These are phyloP conservation scores for Natator depressus DNA, from an alignment of 2,113 vertebrate genomes.

Conservation along the genomic window DNA sequence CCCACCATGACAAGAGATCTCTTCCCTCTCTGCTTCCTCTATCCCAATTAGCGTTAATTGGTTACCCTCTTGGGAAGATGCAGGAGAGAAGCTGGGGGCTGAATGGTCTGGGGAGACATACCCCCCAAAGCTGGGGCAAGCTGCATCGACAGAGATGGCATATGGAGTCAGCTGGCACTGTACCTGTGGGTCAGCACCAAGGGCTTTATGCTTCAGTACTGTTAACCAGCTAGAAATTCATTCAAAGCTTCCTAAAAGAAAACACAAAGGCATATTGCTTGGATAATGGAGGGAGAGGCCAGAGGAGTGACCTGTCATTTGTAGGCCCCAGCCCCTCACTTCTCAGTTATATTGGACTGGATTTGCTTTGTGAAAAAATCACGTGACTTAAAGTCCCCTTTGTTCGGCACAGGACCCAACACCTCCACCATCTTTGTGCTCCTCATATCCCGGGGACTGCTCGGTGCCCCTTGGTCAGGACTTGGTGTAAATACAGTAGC, in stretches of 20 bases:
- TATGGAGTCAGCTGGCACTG: background rate
- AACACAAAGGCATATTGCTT: background rate
- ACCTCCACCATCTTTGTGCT: background rate
- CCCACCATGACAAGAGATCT: background rate
- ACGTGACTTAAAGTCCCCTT: background rate
- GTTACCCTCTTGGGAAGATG: background rate
- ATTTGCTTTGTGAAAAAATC: background rate
- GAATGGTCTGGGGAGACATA: background rate
- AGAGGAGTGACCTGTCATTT: background rate
- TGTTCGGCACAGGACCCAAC: background rate
- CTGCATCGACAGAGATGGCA: no score
- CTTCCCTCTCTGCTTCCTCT: background rate
- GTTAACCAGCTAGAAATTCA: background rate
- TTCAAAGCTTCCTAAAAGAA: background rate
- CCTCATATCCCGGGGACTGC: background rate
- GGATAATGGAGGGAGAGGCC: background rate
- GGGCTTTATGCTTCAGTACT: background rate
- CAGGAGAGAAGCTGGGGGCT: background rate
- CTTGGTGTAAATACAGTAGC: background rate
- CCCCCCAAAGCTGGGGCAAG: background rate
- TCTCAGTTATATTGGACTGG: background rate
- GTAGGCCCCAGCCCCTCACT: background rate
- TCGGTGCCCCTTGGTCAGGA: background rate
- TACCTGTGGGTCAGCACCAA: background rate
- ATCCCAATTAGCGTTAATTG: background rate